phyloP scores from a whole-genome alignment of 2,797 vertebrate genomes.

The Gallinago stenura region DNA sequence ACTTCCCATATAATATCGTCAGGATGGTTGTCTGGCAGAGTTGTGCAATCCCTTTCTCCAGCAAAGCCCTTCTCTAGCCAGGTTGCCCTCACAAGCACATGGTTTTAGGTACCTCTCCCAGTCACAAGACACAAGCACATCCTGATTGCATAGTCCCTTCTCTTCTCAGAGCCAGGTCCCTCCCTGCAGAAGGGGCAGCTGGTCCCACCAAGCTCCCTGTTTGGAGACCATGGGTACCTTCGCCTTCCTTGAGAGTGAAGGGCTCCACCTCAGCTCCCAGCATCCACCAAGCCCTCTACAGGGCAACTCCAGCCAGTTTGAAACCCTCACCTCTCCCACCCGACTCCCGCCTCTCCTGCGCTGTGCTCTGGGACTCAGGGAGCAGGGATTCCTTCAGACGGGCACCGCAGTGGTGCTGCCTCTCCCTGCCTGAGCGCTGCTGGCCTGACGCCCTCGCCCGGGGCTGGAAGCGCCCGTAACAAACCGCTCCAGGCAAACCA shows the following conservation, averaged over 20 bases:
- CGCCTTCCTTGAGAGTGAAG: background rate
- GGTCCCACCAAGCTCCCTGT: background rate
- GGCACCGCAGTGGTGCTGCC: background rate
- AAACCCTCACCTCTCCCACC: background rate
- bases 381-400: background rate
- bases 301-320: background rate
- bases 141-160: accelerated
- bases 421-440: background rate
- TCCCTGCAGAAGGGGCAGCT: background rate
- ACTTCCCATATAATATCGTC: background rate
- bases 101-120: background rate
- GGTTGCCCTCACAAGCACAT: background rate
- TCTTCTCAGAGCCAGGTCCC: background rate
- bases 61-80: background rate
- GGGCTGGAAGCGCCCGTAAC: accelerated
- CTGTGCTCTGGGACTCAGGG: accelerated
- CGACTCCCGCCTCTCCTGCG: background rate
- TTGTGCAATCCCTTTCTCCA: background rate
- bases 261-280: background rate
- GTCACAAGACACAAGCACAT: background rate
- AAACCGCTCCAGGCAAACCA: background rate
- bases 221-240: background rate
- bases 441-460: accelerated
- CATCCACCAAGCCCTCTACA: background rate
- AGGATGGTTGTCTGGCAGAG: background rate